These are phyloP conservation scores for Lophochroa leadbeateri DNA, from an alignment of 2,113 vertebrate genomes.

Conservation along the genomic window DNA sequence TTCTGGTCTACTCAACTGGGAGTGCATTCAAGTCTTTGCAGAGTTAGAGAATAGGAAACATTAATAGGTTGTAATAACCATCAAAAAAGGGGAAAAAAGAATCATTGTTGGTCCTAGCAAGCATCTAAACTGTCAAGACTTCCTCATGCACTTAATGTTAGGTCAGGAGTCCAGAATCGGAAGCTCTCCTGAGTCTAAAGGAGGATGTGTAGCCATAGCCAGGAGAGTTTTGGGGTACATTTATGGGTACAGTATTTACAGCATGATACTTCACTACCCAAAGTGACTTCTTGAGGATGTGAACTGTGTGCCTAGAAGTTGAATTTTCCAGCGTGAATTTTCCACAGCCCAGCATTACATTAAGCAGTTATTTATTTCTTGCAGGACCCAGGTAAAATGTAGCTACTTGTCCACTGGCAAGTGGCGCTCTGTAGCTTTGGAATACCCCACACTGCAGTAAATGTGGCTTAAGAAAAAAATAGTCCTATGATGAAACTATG, in stretches of 20 bases:
- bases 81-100: neutral
- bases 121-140: neutral
- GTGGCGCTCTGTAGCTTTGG: conserved; percentile 51
- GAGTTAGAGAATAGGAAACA: neutral
- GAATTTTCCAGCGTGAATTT: neutral
- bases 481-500: neutral
- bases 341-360: neutral
- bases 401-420: conserved; percentile 17
- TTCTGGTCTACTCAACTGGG: conserved; percentile 23
- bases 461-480: neutral
- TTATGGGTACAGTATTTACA: neutral
- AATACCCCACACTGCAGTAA: neutral
- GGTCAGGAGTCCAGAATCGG: neutral
- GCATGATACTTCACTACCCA: neutral
- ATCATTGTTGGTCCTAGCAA: neutral
- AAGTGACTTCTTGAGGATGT: neutral
- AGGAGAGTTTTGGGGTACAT: neutral
- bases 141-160: neutral
- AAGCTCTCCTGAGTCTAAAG: neutral
- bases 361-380: neutral
- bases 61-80: neutral
- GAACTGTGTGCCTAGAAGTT: neutral
- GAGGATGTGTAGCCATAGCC: neutral
- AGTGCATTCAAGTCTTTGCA: neutral
- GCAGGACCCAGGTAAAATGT: neutral